phyloP scores from a whole-genome alignment of 2,888 invertebrate species.

The Acronicta alni region DNA sequence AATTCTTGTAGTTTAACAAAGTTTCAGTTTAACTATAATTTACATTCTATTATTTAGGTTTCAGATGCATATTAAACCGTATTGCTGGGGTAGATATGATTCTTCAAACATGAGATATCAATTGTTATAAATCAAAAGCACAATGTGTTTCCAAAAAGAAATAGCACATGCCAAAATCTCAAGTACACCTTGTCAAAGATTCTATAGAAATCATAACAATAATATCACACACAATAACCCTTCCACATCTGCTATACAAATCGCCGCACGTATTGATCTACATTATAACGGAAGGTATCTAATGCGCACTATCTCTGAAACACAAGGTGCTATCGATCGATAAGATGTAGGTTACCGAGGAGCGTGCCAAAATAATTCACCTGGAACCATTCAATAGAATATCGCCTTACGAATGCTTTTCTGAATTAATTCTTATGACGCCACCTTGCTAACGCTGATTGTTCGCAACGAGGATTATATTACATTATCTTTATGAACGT shows the following conservation, averaged over 20 bases:
- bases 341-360: conserved; percentile 67
- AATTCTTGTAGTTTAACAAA: background rate
- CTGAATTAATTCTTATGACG: conserved; percentile 67
- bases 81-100: conserved; percentile 15
- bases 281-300: conserved; percentile 59
- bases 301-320: conserved; percentile 59
- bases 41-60: conserved; percentile 12
- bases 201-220: conserved; percentile 78
- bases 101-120: conserved; percentile 25
- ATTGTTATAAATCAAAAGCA: conserved; percentile 36
- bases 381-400: conserved; percentile 69
- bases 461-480: conserved; percentile 85
- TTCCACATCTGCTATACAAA: conserved; percentile 78
- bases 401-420: conserved; percentile 74
- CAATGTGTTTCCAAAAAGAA: conserved; percentile 47
- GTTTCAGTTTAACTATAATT: no score
- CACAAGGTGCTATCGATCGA: conserved; percentile 68
- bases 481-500: conserved; percentile 86
- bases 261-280: conserved; percentile 58
- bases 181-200: conserved; percentile 75
- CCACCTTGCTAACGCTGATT: conserved; percentile 82
- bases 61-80: conserved; percentile 26
- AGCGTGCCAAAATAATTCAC: conserved; percentile 84
- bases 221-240: conserved; percentile 80
- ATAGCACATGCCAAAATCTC: conserved; percentile 71